These are phyloP conservation scores for Heliconius hortense DNA, from an alignment of 2,888 invertebrate species.

Conservation along the genomic window DNA sequence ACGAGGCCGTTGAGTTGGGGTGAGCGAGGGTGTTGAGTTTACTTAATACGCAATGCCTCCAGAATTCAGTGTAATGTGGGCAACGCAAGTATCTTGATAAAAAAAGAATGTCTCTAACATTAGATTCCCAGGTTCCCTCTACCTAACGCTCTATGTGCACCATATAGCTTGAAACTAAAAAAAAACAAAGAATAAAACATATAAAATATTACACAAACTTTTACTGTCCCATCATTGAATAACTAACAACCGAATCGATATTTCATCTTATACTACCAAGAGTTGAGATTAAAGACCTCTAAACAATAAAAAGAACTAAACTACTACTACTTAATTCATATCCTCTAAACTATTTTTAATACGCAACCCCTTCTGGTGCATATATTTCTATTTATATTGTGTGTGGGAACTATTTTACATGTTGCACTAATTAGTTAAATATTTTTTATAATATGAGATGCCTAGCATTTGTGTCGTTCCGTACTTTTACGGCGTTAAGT, in stretches of 20 bases:
- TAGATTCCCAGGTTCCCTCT: neutral
- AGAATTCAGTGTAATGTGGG: neutral
- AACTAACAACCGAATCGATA: no score
- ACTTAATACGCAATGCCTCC: neutral
- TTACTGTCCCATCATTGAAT: no score
- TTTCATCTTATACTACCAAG: neutral
- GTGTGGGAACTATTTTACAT: conserved; percentile 13
- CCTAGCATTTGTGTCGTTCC: no score
- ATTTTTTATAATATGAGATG: no score
- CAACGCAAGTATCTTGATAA: no score
- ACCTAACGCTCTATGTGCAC: neutral
- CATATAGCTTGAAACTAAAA: neutral
- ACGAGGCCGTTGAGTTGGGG: no score
- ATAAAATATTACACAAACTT: neutral
- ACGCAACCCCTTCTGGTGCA: conserved; percentile 11
- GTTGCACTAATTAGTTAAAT: neutral
- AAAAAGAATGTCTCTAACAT: neutral
- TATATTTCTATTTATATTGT: conserved; percentile 3
- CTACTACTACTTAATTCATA: conserved; percentile 9
- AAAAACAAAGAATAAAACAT: neutral
- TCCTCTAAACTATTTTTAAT: conserved; percentile 4
- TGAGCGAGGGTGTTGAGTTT: neutral
- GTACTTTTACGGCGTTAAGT: no score
- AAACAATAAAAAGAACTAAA: neutral
- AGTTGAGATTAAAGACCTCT: neutral